Evolutionary conservation across 2,888 invertebrate genomes (phyloP).

Genomic region (Arctia plantaginis): DNA sequence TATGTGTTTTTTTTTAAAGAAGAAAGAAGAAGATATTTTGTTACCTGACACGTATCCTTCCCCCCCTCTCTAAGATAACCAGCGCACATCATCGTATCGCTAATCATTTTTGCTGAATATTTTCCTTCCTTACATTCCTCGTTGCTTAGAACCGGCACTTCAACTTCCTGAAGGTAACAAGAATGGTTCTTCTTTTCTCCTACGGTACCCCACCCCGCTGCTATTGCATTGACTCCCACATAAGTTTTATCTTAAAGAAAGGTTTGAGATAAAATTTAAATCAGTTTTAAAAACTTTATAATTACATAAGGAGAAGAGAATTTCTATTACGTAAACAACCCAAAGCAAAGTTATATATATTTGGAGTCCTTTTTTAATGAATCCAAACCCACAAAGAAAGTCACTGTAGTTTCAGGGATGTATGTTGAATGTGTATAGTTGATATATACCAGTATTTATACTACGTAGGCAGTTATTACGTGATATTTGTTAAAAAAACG

Average conservation of each 20-base stretch:
- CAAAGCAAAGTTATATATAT: no score
- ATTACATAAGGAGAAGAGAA: background rate
- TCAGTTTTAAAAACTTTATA: background rate
- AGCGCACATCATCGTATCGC: slow-evolving; percentile 95
- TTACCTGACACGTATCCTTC: slow-evolving; percentile 93
- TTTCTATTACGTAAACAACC: background rate
- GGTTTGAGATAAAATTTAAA: background rate
- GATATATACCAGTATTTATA: no score
- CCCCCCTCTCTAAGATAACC: slow-evolving; percentile 90
- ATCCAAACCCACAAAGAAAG: no score
- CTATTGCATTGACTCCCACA: slow-evolving; percentile 90
- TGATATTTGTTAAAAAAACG: no score
- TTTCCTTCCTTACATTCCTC: slow-evolving; percentile 90
- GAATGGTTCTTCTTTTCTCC: slow-evolving; percentile 94
- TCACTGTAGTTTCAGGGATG: no score
- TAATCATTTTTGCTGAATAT: slow-evolving; percentile 93
- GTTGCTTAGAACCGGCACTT: slow-evolving; percentile 89
- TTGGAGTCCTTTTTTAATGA: no score
- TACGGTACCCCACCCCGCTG: slow-evolving; percentile 95
- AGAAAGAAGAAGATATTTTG: no score
- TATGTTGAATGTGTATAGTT: no score
- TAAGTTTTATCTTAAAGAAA: slow-evolving; percentile 67
- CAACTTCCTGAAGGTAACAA: slow-evolving; percentile 93
- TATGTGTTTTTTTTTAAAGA: no score
- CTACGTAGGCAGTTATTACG: no score